phyloP scores from a whole-genome alignment of 2,113 vertebrate genomes.

The Eulemur macaco region DNA sequence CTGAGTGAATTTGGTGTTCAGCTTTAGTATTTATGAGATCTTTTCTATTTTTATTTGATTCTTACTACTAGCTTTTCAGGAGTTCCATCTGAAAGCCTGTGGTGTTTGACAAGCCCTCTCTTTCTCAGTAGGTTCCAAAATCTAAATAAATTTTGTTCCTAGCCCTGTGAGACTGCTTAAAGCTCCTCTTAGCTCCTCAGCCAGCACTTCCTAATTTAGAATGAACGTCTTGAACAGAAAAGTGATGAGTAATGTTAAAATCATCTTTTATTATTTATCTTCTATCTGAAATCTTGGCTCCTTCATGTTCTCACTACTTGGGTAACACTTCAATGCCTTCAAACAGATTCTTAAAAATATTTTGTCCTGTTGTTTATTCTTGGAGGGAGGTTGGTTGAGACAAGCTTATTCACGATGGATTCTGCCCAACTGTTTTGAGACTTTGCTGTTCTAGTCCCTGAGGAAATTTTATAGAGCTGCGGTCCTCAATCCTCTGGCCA shows the following conservation, averaged over 20 bases:
- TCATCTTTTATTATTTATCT: constrained; percentile 8
- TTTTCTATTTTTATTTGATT: constrained; percentile 3
- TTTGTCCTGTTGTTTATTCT: neutral
- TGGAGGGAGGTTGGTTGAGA: neutral
- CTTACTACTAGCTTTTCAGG: neutral
- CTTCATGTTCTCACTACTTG: neutral
- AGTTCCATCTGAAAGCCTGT: neutral
- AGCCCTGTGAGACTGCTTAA: neutral
- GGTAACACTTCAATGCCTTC: neutral
- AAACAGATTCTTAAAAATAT: neutral
- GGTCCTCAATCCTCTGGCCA: too few relatives aligned
- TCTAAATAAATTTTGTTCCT: constrained; percentile 2
- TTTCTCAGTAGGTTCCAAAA: neutral
- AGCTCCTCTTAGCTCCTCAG: neutral
- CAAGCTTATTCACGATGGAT: neutral
- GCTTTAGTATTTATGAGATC: neutral
- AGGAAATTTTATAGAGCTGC: neutral
- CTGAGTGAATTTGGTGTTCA: neutral
- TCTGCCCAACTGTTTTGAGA: neutral
- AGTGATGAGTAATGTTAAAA: neutral
- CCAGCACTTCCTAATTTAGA: neutral
- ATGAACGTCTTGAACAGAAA: neutral
- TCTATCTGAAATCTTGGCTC: neutral
- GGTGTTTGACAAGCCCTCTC: neutral
- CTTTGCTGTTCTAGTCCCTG: neutral